These are phyloP conservation scores for Sinocyclocheilus grahami DNA, from an alignment of 2,113 vertebrate species.

Conservation along the genomic window DNA sequence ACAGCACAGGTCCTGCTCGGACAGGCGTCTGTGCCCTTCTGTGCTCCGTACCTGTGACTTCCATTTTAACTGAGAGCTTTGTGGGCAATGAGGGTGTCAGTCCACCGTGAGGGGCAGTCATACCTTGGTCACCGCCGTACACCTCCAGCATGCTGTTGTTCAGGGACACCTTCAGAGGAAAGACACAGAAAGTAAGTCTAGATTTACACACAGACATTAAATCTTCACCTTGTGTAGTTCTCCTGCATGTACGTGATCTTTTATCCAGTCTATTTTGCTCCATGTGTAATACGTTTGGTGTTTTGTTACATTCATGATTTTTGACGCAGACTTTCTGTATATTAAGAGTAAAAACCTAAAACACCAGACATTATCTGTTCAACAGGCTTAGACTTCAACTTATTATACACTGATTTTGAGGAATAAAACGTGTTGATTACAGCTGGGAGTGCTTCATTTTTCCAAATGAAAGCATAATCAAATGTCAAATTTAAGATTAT, in stretches of 20 bases:
- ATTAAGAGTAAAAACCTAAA: not conserved
- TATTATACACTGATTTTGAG: not conserved
- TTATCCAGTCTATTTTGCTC: too few species aligned
- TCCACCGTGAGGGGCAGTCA: conserved; percentile 83
- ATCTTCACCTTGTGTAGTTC: not conserved
- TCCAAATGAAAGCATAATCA: too few species aligned
- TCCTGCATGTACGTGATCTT: not conserved
- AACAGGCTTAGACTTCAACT: not conserved
- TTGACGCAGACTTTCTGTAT: not conserved
- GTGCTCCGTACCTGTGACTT: conserved; percentile 86
- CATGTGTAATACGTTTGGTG: not conserved
- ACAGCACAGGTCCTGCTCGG: not conserved
- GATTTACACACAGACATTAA: not conserved
- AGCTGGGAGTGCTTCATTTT: not conserved
- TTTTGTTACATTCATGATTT: not conserved
- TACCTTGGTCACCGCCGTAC: conserved; percentile 87
- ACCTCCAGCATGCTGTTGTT: conserved; percentile 90
- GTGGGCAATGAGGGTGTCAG: conserved; percentile 85
- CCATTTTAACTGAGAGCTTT: conserved; percentile 88
- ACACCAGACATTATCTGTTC: not conserved
- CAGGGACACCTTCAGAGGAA: conserved; percentile 77
- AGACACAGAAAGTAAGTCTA: conserved; percentile 12
- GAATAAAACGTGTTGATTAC: not conserved
- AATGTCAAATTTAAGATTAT: too few species aligned
- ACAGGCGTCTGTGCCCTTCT: conserved; percentile 52